A percentile compares a stretch with the other conserved stretches of the same genome.
phyloP scores from a whole-genome alignment of 2,888 invertebrate species.

The Cryptophagus acutangulus region DNA sequence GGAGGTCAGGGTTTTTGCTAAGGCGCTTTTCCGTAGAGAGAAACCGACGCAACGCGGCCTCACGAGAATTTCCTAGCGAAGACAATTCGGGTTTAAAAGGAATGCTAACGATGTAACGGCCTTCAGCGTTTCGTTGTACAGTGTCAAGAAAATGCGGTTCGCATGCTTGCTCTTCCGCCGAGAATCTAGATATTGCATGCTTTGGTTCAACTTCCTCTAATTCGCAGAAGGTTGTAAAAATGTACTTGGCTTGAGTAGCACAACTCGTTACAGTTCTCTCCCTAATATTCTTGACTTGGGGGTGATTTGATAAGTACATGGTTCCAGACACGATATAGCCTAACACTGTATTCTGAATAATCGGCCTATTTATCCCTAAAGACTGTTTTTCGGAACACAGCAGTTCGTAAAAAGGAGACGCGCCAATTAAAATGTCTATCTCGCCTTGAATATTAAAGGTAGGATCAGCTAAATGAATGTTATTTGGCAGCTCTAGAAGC shows the following conservation, averaged over 20 bases:
- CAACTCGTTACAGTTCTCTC: too few relatives aligned
- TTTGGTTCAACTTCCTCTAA: slow-evolving; percentile 10
- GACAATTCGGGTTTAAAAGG: slow-evolving; percentile 13
- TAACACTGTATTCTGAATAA: slow-evolving; percentile 1
- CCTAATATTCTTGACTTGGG: too few relatives aligned
- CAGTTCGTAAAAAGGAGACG: too few relatives aligned
- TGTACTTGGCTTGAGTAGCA: slow-evolving; percentile 1
- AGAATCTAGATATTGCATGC: slow-evolving; percentile 5
- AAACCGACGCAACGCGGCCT: slow-evolving; percentile 14
- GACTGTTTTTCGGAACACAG: too few relatives aligned
- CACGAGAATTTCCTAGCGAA: slow-evolving; percentile 15
- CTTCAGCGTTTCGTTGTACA: slow-evolving; percentile 10
- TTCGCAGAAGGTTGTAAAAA: slow-evolving; percentile 9
- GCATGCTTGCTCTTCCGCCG: slow-evolving; percentile 20
- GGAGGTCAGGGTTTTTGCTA: slow-evolving; percentile 8
- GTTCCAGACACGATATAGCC: too few relatives aligned
- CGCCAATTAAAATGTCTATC: too few relatives aligned
- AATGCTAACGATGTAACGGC: slow-evolving; percentile 19
- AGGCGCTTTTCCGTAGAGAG: slow-evolving; percentile 17
- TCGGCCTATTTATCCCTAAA: neutral
- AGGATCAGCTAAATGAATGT: too few relatives aligned
- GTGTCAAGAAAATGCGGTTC: slow-evolving; percentile 19
- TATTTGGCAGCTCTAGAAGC: too few relatives aligned
- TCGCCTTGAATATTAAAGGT: too few relatives aligned
- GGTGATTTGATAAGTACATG: too few relatives aligned